Conservation (phyloP, 2,797 vertebrate genomes). For the Phoeniculus purpureus region DNA sequence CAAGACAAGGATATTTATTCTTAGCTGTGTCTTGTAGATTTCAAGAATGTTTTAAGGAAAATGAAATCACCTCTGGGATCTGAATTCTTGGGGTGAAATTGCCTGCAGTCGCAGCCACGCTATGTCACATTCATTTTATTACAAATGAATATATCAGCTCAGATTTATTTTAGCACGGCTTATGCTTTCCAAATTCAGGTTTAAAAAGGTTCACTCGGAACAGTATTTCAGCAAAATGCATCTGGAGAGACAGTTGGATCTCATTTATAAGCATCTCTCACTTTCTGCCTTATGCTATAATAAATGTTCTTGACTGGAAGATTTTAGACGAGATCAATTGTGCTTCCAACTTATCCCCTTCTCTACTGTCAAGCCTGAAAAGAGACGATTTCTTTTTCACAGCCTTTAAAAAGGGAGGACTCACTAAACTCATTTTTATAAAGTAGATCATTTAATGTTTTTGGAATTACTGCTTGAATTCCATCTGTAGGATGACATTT, state of each 20-base stretch:
- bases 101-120: slow-evolving; percentile 44
- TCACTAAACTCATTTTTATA: slow-evolving; percentile 66
- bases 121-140: slow-evolving; percentile 66
- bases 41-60: slow-evolving; percentile 73
- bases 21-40: slow-evolving; percentile 60
- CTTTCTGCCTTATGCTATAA: slow-evolving; percentile 69
- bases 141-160: slow-evolving; percentile 73
- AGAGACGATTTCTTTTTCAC: slow-evolving; percentile 54
- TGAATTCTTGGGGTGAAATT: slow-evolving; percentile 73
- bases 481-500: slow-evolving; percentile 60
- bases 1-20: slow-evolving; percentile 71
- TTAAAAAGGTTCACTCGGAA: slow-evolving; percentile 64
- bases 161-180: slow-evolving; percentile 75
- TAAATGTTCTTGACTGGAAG: slow-evolving; percentile 68
- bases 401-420: slow-evolving; percentile 44
- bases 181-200: slow-evolving; percentile 61
- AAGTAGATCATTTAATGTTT: slow-evolving; percentile 69
- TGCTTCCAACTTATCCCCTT: slow-evolving; percentile 49
- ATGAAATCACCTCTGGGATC: slow-evolving; percentile 73
- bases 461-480: slow-evolving; percentile 73
- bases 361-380: slow-evolving; percentile 50
- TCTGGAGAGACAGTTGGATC: slow-evolving; percentile 66
- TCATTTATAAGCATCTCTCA: slow-evolving; percentile 74
- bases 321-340: slow-evolving; percentile 77
- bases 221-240: slow-evolving; percentile 71